Base-by-base conservation (phyloP, 2,797 vertebrate genomes). In the Parambassis ranga region DNA sequence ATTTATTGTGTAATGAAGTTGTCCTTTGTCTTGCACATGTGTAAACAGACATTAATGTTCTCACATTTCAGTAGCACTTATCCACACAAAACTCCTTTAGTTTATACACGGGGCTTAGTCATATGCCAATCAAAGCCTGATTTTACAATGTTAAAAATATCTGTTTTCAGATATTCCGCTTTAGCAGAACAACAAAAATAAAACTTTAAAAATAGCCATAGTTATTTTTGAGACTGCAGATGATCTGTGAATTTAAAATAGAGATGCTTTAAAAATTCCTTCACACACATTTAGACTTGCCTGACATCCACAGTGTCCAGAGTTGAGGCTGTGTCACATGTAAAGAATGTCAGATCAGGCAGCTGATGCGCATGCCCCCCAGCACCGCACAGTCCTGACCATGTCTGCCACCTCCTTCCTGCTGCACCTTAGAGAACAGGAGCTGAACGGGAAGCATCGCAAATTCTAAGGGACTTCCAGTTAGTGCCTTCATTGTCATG, bases 401-500 rank as follows among this genome's bases (percentile, higher is more conserved):
- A 10, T 7, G 14, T 31, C 20, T 16, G 6, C n/a, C 30, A 11
- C 50, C 1, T 14, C n/a, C 31, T 5, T 24, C 20, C 24, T 4
- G 3, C 20, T 27, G 11, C 10, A 1, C 15, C 18, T 89, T 77
- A 87, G 30, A 86, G 70, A 16, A 58, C 75, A n/a, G 83, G 79
- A 16, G 65, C 56, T 1, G 76, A 85, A 24, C 61, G 60, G 3
- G 73, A 77, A 2, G 66, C 83, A 13, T 87, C 77, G 0, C 83
- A 84, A 11, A 90, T 81, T 52, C 76, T 47, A 9, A 90, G 59
- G 10, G 82, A 68, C 18, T 77, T 87, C 74, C 74, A 65, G 55
- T 90, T 90, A 27, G 82, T 89, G 50, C 80, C 83, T 43, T 79
- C 58, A 14, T 90, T 89, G 35, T 90, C 83, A 2, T 90, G 86